Evolutionary conservation across 2,888 invertebrate genomes (phyloP), one percentile per base, ranked within the genome.

Genomic region (Drosophila yooni): DNA sequence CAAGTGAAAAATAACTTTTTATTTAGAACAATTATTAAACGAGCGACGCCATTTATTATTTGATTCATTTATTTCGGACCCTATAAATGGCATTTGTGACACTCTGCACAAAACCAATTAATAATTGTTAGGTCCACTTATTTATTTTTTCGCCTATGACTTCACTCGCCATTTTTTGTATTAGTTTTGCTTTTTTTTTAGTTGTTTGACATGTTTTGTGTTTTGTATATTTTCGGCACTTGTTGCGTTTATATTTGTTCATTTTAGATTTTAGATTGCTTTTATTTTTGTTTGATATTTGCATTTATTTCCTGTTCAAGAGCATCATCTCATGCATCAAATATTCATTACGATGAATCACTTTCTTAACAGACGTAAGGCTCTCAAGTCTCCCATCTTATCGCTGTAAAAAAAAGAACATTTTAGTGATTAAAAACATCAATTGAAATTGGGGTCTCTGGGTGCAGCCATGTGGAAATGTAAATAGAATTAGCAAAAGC

Each of bases 131-230:
- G 33, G 21, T 56, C 52, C 50, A 56, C 33, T 65, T 79, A 69
- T 70, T 72, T 75, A 68, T 68, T 56, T 64, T 63, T 70, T 76
- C 50, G 73, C 18, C 63, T 67, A 88, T 85, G 84, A 84, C 88
- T 89, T 85, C 88, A 88, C 65, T 65, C 70, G 62, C 56, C 46
- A 48, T 3, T 5, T 34, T 2, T 15, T 43, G 21, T 31, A 50
- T 62, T 52, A 51, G 48, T 63, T 59, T 58, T 8, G 1, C 51
- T 67, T 48, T 43, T 59, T 56, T 67, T 51, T 64, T 67, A 74
- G 74, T 69, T 51, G 88, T 76, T 88, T 78, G 88, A 89, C 86
- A 88, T 70, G 86, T 91, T 87, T 73, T 34, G 62, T 34, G 21
- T 10, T 87, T 73, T 36, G 62, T 34, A n/a, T 40, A 15, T 40